These are phyloP conservation scores for Caenorhabditis sulstoni DNA, from an alignment of 2,888 invertebrate genomes.

Conservation along the genomic window DNA sequence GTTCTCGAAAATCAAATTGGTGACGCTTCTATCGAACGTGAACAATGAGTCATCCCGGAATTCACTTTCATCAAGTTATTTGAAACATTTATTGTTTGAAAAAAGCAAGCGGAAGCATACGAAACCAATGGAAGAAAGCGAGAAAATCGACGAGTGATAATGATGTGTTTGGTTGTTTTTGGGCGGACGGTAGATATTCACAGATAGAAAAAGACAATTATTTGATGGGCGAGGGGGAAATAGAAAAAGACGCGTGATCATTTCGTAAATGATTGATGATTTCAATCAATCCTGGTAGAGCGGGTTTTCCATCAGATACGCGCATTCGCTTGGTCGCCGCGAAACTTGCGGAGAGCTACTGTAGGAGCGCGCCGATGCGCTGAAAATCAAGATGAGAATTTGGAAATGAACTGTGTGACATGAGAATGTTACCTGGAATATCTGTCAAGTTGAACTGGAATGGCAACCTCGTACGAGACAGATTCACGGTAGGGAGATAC, in stretches of 20 bases:
- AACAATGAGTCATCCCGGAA: no score
- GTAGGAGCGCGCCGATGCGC: conserved; percentile 60
- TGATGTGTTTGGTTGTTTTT: conserved; percentile 47
- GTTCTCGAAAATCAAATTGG: no score
- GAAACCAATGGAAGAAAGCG: neutral
- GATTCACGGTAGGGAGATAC: conserved; percentile 77
- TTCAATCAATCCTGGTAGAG: conserved; percentile 65
- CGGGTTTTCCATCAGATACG: conserved; percentile 69
- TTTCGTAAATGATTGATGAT: conserved; percentile 32
- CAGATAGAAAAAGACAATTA: conserved; percentile 36
- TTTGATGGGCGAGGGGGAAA: conserved; percentile 25
- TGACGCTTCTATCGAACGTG: no score
- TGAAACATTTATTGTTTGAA: neutral
- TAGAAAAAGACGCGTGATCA: conserved; percentile 36
- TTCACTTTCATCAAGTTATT: neutral
- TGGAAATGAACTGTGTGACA: neutral
- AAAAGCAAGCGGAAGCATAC: neutral
- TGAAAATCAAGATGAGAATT: conserved; percentile 33
- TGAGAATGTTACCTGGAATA: conserved; percentile 50
- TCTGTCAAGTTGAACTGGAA: conserved; percentile 65
- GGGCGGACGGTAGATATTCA: conserved; percentile 44
- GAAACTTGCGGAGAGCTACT: conserved; percentile 57
- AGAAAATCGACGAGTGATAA: conserved; percentile 10
- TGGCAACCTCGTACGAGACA: conserved; percentile 74
- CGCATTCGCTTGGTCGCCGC: conserved; percentile 67